A percentile compares a stretch with the other conserved stretches of the same genome.
These are phyloP conservation scores for Scarus forsteni DNA, from an alignment of 2,797 vertebrate species.

Conservation along the genomic window DNA sequence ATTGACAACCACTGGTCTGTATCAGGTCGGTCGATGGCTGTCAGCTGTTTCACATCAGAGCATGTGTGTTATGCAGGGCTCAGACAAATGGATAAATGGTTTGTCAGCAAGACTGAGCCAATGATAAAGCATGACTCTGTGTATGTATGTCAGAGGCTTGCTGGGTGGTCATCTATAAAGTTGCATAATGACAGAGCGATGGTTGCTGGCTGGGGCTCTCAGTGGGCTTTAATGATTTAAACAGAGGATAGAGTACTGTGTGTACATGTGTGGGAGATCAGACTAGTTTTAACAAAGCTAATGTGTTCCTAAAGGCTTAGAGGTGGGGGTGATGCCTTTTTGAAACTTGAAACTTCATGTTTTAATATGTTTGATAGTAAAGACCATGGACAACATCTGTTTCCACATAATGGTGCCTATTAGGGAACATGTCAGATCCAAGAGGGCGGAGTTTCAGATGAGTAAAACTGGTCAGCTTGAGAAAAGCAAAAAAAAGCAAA, in stretches of 20 bases:
- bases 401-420: no score
- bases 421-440: no score
- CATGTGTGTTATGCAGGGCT: neutral
- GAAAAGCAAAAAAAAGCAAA: no score
- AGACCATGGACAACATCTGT: neutral
- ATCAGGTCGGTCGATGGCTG: slow-evolving; percentile 32
- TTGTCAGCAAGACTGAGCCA: slow-evolving; percentile 26
- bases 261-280: neutral
- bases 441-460: no score
- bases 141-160: slow-evolving; percentile 3
- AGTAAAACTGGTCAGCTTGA: no score
- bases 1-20: slow-evolving; percentile 14
- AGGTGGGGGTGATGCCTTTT: slow-evolving; percentile 48
- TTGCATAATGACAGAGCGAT: slow-evolving; percentile 53
- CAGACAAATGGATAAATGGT: slow-evolving; percentile 20
- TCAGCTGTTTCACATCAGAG: slow-evolving; percentile 31
- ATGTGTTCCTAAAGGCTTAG: slow-evolving; percentile 34
- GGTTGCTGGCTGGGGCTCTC: slow-evolving; percentile 24
- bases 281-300: slow-evolving; percentile 44
- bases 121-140: slow-evolving; percentile 34
- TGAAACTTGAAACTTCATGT: slow-evolving; percentile 44
- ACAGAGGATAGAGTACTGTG: neutral
- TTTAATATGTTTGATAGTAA: neutral
- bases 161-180: slow-evolving; percentile 25
- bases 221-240: slow-evolving; percentile 20